Evolutionary conservation across 2,888 invertebrate genomes (phyloP).

Genomic region (Formica aserva): DNA sequence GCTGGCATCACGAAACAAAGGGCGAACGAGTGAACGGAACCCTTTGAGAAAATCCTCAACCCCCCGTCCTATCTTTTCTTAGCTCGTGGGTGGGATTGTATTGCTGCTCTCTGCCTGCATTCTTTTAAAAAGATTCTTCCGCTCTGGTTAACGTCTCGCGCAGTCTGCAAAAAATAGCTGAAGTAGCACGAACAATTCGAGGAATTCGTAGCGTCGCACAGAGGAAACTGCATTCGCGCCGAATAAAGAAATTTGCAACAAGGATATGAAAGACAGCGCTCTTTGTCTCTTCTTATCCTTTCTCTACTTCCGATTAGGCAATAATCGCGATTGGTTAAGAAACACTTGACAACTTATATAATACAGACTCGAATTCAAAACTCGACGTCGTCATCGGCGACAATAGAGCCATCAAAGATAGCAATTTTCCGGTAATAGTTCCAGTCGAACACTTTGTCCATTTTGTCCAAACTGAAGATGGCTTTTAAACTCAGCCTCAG

Average conservation of each 20-base stretch:
- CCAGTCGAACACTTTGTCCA: conserved; percentile 61
- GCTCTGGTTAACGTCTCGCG: conserved; percentile 69
- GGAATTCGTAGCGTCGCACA: conserved; percentile 40
- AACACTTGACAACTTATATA: conserved; percentile 23
- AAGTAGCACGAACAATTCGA: conserved; percentile 45
- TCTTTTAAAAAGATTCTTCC: conserved; percentile 68
- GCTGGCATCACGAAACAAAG: conserved; percentile 58
- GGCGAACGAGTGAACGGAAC: conserved; percentile 46
- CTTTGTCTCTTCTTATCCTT: conserved; percentile 3
- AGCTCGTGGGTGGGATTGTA: conserved; percentile 56
- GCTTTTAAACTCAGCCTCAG: conserved; percentile 67
- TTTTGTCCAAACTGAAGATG: conserved; percentile 71
- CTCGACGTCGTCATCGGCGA: conserved; percentile 55
- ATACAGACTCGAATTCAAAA: conserved; percentile 27
- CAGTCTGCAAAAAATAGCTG: conserved; percentile 45
- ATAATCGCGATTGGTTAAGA: conserved; percentile 23
- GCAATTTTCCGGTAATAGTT: conserved; percentile 59
- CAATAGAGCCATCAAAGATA: conserved; percentile 69
- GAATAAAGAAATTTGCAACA: conserved; percentile 33
- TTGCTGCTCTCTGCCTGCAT: conserved; percentile 53
- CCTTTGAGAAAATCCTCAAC: conserved; percentile 67
- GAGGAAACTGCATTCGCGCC: conserved; percentile 21
- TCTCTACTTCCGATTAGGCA: conserved; percentile 1
- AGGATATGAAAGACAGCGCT: not conserved
- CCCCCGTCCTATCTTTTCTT: conserved; percentile 62